Percentiles rank a stretch among this genome's conserved stretches.
Conservation (phyloP, 2,113 vertebrate genomes). For the Peromyscus maniculatus region DNA sequence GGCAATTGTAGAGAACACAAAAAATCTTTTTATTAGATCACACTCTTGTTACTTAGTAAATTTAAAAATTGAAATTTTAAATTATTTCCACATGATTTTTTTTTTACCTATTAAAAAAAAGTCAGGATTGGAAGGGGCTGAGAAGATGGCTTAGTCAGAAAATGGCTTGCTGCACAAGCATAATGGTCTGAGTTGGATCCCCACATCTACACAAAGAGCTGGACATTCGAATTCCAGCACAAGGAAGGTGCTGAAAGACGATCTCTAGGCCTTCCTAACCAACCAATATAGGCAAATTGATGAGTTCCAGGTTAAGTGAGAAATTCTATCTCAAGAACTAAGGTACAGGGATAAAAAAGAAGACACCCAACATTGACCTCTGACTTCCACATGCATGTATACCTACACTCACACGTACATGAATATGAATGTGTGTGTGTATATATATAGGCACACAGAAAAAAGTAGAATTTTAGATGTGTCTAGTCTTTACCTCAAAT, state of each 20-base stretch:
- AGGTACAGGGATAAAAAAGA: background rate
- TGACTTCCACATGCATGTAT: background rate
- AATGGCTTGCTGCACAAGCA: background rate
- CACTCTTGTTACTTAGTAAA: background rate
- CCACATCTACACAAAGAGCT: background rate
- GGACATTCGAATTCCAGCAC: background rate
- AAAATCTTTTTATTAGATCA: background rate
- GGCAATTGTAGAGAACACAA: background rate
- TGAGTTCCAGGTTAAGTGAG: background rate
- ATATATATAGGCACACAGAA: background rate
- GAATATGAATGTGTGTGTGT: background rate
- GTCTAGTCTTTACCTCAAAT: constrained; percentile 22
- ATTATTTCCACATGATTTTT: constrained; percentile 42
- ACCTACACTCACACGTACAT: background rate
- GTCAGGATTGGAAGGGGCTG: background rate
- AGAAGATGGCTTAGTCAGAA: background rate
- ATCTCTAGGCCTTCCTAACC: background rate
- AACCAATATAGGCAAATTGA: background rate
- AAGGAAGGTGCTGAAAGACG: background rate
- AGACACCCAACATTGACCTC: background rate
- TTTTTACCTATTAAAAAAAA: background rate
- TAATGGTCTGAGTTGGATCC: background rate
- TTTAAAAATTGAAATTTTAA: background rate
- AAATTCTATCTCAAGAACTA: background rate
- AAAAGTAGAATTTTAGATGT: background rate